Base-by-base conservation (phyloP, 2,888 invertebrate genomes). In the Eupithecia subfuscata region DNA sequence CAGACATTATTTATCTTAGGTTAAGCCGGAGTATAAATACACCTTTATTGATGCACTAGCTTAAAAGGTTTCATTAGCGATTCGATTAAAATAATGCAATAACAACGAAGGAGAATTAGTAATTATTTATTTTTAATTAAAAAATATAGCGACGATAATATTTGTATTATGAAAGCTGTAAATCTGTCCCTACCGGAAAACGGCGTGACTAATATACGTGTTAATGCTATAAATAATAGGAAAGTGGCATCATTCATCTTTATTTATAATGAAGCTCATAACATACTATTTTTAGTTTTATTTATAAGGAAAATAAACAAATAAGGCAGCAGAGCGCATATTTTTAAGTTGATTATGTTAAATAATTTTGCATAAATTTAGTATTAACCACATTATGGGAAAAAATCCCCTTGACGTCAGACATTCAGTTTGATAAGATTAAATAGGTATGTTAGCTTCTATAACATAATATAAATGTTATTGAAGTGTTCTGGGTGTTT, bases 161-260 rank as follows among this genome's bases (percentile, higher is more conserved):
- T 11, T 52, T 12, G 8, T 56, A 56, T 56, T 11, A 56, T 56
- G 56, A 56, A 56, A 56, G 56, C 12, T 56, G 22, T 22, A 56
- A 56, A 56, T 56, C 56, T 22, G n/a, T 52, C 56, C 11, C 56
- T 56, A 12, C 22, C 22, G 56, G 56, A 5, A 56, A 56, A 22
- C 22, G 11, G 0, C n/a, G 3, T 22, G 22, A 22, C 56, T 56
- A 22, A 22, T 56, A 12, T 56, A 56, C 12, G 22, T 56, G 60
- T 30, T 30, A 16, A 30, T 30, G 30, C 30, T 30, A 63, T 30
- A 63, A 63, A 63, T 63, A 30, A 63, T 63, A 30, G 63, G 63
- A 63, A 63, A 63, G 63, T 63, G 63, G 16, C 18, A 40, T 67
- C 40, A n/a, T 67, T 67, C 18, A 37, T 40, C 34, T 18, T 40